Evolutionary conservation across 2,797 vertebrate species (phyloP).

Genomic region (Carcharodon carcharias): DNA sequence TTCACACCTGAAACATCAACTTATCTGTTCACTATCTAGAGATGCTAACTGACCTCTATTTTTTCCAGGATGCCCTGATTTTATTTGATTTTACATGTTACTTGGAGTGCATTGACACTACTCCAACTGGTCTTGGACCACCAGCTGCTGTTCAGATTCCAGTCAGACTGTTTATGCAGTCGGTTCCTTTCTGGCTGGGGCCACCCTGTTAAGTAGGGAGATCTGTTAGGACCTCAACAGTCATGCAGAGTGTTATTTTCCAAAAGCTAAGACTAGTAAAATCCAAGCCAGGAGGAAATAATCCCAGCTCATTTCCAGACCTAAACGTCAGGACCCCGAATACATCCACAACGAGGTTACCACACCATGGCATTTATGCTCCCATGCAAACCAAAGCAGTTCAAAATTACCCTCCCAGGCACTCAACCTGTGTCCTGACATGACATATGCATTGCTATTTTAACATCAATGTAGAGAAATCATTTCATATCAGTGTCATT

Average conservation of each 20-base stretch:
- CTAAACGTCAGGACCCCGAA: neutral
- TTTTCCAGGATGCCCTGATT: neutral
- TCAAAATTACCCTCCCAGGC: neutral
- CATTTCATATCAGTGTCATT: neutral
- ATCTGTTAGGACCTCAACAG: neutral
- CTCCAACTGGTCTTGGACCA: neutral
- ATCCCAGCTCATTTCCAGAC: neutral
- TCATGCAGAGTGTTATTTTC: neutral
- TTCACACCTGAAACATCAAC: neutral
- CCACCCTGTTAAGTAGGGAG: neutral
- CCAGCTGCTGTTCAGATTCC: neutral
- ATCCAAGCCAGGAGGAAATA: neutral
- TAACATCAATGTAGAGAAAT: neutral
- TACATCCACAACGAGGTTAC: neutral
- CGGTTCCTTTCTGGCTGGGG: neutral
- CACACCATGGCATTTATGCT: neutral
- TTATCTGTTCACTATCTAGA: neutral
- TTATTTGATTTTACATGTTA: neutral
- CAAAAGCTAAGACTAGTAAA: neutral
- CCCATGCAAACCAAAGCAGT: neutral
- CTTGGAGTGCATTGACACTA: neutral
- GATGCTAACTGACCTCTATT: neutral
- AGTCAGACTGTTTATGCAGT: neutral
- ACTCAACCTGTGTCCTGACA: neutral
- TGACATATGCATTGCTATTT: neutral